phyloP scores from a whole-genome alignment of 2,888 invertebrate species.

The Anodontia alba region DNA sequence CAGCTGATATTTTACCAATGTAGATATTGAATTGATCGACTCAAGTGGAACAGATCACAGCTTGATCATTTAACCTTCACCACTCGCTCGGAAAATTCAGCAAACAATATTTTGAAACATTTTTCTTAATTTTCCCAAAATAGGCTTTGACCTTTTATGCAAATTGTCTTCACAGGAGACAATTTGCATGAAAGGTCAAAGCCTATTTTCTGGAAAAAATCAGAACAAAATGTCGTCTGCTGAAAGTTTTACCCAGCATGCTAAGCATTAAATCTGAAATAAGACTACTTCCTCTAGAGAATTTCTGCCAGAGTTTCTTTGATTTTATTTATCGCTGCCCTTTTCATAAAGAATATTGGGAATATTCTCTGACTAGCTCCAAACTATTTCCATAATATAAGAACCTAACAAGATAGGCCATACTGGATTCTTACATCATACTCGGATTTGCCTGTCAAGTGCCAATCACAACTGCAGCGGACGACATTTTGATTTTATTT shows the following conservation, averaged over 20 bases:
- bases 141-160: too few relatives aligned
- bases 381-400: constrained; percentile 12
- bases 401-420: not conserved
- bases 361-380: not conserved
- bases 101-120: too few relatives aligned
- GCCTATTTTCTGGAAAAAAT: too few relatives aligned
- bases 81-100: too few relatives aligned
- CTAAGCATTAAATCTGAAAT: not conserved
- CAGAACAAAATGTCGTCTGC: too few relatives aligned
- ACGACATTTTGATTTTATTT: too few relatives aligned
- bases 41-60: constrained; percentile 3
- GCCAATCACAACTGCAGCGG: too few relatives aligned
- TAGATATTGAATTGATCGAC: not conserved
- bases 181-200: too few relatives aligned
- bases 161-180: too few relatives aligned
- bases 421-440: constrained; percentile 1
- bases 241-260: too few relatives aligned
- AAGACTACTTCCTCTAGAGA: not conserved
- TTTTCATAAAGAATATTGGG: constrained; percentile 18
- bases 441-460: not conserved
- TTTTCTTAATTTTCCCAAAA: too few relatives aligned
- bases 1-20: not conserved
- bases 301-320: constrained; percentile 4
- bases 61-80: not conserved
- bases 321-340: constrained; percentile 15